A percentile compares a stretch with the other conserved stretches of the same genome.
phyloP scores from a whole-genome alignment of 2,888 invertebrate genomes.

The Dione juno region DNA sequence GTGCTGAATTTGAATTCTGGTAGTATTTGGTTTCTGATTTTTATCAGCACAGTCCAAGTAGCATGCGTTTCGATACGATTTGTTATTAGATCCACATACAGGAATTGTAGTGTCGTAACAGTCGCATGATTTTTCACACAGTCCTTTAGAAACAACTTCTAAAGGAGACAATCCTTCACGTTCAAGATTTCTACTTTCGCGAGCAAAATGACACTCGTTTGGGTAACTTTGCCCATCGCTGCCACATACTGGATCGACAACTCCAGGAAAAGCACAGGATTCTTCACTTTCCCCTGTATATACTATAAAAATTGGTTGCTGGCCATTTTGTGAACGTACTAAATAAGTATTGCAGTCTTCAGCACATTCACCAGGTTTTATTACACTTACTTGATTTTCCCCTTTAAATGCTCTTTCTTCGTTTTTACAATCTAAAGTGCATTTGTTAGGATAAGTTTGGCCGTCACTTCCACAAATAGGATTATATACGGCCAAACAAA shows the following conservation, averaged over 20 bases:
- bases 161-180: slow-evolving; percentile 33
- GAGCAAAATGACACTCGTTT: slow-evolving; percentile 42
- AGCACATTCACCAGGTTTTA: slow-evolving; percentile 36
- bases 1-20: slow-evolving; percentile 43
- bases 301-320: slow-evolving; percentile 9
- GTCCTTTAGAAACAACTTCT: slow-evolving; percentile 25
- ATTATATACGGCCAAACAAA: slow-evolving; percentile 37
- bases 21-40: slow-evolving; percentile 11
- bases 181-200: slow-evolving; percentile 37
- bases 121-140: slow-evolving; percentile 38
- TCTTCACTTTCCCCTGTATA: slow-evolving; percentile 36
- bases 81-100: slow-evolving; percentile 43
- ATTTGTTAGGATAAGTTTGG: slow-evolving; percentile 43
- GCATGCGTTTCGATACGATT: slow-evolving; percentile 43
- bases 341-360: slow-evolving; percentile 39
- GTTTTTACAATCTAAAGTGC: slow-evolving; percentile 48
- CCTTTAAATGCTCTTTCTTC: slow-evolving; percentile 27
- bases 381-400: slow-evolving; percentile 21
- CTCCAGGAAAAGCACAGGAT: slow-evolving; percentile 36
- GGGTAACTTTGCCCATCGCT: slow-evolving; percentile 46
- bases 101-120: slow-evolving; percentile 39
- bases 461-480: slow-evolving; percentile 45
- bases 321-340: slow-evolving; percentile 4
- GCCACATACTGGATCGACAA: slow-evolving; percentile 44
- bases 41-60: slow-evolving; percentile 43